phyloP scores from a whole-genome alignment of 2,888 invertebrate genomes.

The Scaptomyza caliginosa region DNA sequence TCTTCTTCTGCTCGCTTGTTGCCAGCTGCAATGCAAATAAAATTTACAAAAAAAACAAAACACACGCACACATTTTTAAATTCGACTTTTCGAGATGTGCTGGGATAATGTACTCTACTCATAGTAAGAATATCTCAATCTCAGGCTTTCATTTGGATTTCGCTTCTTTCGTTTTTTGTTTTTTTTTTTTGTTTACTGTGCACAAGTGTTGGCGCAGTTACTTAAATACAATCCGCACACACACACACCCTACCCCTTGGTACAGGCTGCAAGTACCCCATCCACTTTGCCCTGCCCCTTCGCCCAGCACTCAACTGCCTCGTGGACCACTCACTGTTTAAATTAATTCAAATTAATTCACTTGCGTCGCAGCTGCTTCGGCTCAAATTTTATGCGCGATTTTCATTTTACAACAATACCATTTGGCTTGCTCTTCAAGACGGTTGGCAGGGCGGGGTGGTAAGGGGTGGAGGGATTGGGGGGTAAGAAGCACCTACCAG shows the following conservation, averaged over 20 bases:
- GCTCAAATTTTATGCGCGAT: conserved; percentile 78
- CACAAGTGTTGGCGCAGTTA: conserved; percentile 76
- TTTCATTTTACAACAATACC: conserved; percentile 73
- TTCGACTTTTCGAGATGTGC: conserved; percentile 59
- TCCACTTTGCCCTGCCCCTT: too few species aligned
- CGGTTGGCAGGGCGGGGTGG: neutral
- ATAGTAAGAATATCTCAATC: conserved; percentile 11
- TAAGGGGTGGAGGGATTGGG: neutral
- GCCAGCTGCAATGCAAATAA: conserved; percentile 60
- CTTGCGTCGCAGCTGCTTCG: conserved; percentile 79
- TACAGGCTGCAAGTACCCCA: conserved; percentile 38
- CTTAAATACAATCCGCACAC: conserved; percentile 55
- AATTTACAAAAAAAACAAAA: conserved; percentile 13
- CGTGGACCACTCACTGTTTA: conserved; percentile 54
- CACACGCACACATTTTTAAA: conserved; percentile 47
- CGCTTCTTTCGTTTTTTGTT: neutral
- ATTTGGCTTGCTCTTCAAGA: conserved; percentile 45
- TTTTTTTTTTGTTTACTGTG: conserved; percentile 22
- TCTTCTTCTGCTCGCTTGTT: neutral
- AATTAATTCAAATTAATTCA: conserved; percentile 82
- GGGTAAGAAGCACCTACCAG: neutral
- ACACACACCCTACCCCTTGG: neutral
- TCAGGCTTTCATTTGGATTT: conserved; percentile 5
- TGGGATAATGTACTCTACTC: conserved; percentile 6
- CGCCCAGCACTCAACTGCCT: neutral